phyloP scores from a whole-genome alignment of 2,888 invertebrate genomes.

The Brachylomia viminalis region DNA sequence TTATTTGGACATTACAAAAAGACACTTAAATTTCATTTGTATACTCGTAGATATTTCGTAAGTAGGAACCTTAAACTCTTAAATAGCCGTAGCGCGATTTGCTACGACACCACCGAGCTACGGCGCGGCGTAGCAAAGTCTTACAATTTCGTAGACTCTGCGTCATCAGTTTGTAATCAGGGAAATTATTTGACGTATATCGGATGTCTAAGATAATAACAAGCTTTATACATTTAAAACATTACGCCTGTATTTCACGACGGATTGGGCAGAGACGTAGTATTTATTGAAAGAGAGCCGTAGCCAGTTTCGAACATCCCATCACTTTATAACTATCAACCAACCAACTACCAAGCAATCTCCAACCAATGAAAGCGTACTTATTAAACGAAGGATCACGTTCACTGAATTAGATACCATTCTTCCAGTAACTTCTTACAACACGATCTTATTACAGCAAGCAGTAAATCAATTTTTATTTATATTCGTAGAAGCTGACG shows the following conservation, averaged over 20 bases:
- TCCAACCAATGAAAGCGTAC: background rate
- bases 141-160: constrained; percentile 10
- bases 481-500: background rate
- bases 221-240: background rate
- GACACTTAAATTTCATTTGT: too few species aligned
- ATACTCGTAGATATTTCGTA: background rate
- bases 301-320: background rate
- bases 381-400: too few species aligned
- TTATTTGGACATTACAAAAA: too few species aligned
- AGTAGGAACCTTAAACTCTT: background rate
- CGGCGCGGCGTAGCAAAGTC: too few species aligned
- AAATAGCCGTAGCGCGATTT: background rate
- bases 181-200: background rate
- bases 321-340: background rate
- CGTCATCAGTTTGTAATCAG: constrained; percentile 16
- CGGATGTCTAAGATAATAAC: background rate
- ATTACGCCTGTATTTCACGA: background rate
- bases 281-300: background rate
- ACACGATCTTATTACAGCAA: background rate
- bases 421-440: background rate
- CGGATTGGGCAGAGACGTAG: background rate
- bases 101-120: constrained; percentile 5
- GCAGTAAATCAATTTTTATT: background rate
- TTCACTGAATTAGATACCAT: background rate
- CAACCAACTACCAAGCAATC: too few species aligned